Evolutionary conservation across 2,888 invertebrate genomes (phyloP), one percentile per base, ranked within the genome.

Genomic region (Diploptera punctata): DNA sequence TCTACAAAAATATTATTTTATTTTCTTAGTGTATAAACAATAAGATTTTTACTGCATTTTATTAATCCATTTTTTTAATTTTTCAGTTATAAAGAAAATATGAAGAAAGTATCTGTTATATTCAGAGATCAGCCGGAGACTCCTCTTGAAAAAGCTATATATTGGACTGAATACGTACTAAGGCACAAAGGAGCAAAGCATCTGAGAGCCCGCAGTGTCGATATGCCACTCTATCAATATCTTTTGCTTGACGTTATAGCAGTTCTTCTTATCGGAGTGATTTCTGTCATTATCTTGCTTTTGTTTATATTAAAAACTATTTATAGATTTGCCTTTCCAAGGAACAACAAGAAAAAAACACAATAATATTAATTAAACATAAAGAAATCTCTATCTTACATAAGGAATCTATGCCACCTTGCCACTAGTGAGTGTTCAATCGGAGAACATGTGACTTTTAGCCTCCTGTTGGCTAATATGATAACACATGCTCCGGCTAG

Each of bases 171-270:
- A 43, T 79, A 78, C 62, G 77, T 80, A 24, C 61, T 79, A n/a
- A 74, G 78, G 21, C 77, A 79, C 61, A 76, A 77, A 61, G 80
- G 79, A 38, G 76, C 79, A 3, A n/a, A n/a, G n/a, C 24, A 44
- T 5, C 75, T 80, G 3, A 70, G 77, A 65, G 76, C 78, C 16
- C 76, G 78, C 1, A 77, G 79, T 3, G 68, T 77, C 26, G 75
- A 78, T 16, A 65, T 81, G 21, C 73, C 76, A 29, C 79, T 77
- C 73, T 78, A 79, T 67, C 77, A 79, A 67, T 79, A 79, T 65
- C 69, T 79, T 24, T 74, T 78, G 13, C 54, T 79, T 21, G 80
- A 80, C 73, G 77, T 80, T 24, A 57, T 44, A n/a, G 19, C 24
- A n/a, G 29, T 71, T 16, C 57, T 67, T 2, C 1, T 33, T 19